Base-by-base conservation (phyloP, 2,797 vertebrate species). In the Oceanodroma leucorhoa region DNA sequence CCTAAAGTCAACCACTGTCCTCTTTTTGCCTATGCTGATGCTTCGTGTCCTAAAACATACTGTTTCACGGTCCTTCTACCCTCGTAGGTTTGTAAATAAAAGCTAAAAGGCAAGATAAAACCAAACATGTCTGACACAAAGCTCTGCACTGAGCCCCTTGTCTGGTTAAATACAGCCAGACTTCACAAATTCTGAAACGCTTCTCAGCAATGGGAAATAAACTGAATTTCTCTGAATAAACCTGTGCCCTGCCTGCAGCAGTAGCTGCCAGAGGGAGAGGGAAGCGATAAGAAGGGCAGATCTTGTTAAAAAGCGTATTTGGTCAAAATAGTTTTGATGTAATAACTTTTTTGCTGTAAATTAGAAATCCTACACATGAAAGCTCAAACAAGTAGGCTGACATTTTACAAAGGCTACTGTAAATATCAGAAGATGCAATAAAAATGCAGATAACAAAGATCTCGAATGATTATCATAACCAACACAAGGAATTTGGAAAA, bases 371-470 rank as follows among this genome's bases (percentile, higher is more conserved):
- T 24, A 34, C 77, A 29, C 48, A 50, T 51, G 82, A 70, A 80
- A 83, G 72, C 89, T 87, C 53, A 40, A 57, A 57, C 73, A 51
- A 80, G 82, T 5, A 54, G 85, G 82, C 54, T 60, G 73, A 80
- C 85, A 87, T 89, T 89, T 80, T 15, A 62, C 64, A 77, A 67
- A 89, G 91, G 85, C 85, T 83, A 53, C 91, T 64, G 85, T 43
- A 93, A 91, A 76, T 71, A 83, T 30, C 78, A 83, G 58, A 71
- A 80, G 85, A 78, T 4, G 77, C 61, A 29, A 73, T 43, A 84
- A 83, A 89, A 84, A 83, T 32, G 64, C 78, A 87, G 78, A 22
- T 62, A 53, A 75, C 93, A 79, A 51, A 51, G 87, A 90, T 80
- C 57, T 51, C 11, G 2, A 62, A 23, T 66, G 77, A 83, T 79